A percentile compares a stretch with the other conserved stretches of the same genome.
Conservation (phyloP, 2,888 invertebrate genomes). For the Trissolcus japonicus region DNA sequence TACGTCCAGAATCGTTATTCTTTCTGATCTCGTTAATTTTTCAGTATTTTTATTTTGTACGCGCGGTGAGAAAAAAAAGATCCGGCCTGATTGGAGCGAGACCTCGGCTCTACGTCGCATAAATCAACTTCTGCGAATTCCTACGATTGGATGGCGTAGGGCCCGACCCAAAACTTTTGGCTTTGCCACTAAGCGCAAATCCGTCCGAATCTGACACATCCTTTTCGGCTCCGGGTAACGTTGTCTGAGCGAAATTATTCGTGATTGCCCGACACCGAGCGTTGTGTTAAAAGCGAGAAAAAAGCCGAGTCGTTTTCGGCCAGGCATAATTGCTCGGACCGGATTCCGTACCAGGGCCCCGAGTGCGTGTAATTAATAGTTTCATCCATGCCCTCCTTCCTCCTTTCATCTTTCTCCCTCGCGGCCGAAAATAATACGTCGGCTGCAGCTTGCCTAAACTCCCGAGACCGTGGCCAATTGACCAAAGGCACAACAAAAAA, state of each 20-base stretch:
- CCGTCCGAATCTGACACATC: constrained; percentile 26
- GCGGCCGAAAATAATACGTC: constrained; percentile 45
- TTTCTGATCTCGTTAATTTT: no score
- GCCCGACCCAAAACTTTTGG: constrained; percentile 1
- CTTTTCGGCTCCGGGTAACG: background rate
- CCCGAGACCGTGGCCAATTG: constrained; percentile 41
- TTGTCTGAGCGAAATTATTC: constrained; percentile 46
- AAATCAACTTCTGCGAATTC: constrained; percentile 22
- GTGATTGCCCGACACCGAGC: constrained; percentile 54
- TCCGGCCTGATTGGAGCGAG: background rate
- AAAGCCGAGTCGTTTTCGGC: constrained; percentile 57
- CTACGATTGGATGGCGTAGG: background rate
- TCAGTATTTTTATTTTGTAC: no score
- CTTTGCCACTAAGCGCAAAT: constrained; percentile 22
- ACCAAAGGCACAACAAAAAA: constrained; percentile 19
- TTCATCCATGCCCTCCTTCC: constrained; percentile 58
- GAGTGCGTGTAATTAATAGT: constrained; percentile 72
- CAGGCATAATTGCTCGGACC: constrained; percentile 71
- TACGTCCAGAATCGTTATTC: no score
- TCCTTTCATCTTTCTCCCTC: constrained; percentile 47
- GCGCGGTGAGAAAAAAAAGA: no score
- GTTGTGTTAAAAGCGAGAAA: constrained; percentile 43
- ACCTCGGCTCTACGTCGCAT: constrained; percentile 3
- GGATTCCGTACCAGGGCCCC: constrained; percentile 68
- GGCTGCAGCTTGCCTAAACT: constrained; percentile 17